phyloP scores from a whole-genome alignment of 2,113 vertebrate genomes.

The Nerophis ophidion region DNA sequence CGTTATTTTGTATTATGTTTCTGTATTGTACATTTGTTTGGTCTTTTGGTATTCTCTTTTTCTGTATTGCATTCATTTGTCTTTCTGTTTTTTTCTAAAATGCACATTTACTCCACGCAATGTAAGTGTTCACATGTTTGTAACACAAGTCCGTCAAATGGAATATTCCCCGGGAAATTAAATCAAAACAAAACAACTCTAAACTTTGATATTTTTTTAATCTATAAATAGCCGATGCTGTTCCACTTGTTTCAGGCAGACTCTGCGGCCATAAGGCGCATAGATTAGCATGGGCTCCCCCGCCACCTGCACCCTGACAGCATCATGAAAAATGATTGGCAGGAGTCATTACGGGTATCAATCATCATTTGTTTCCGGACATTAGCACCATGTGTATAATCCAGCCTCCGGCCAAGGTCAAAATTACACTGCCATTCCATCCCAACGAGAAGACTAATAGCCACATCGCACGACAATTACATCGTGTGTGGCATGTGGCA shows the following conservation, averaged over 20 bases:
- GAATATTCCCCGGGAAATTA: too few species aligned
- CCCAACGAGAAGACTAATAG: slow-evolving; percentile 60
- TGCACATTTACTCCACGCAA: too few species aligned
- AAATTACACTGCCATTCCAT: slow-evolving; percentile 55
- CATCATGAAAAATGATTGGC: slow-evolving; percentile 50
- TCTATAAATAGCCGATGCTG: neutral
- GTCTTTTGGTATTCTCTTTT: too few species aligned
- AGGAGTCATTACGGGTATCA: slow-evolving; percentile 57
- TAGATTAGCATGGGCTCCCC: neutral
- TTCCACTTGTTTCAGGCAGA: neutral
- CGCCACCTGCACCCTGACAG: slow-evolving; percentile 42
- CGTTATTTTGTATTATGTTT: too few species aligned
- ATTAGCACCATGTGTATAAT: slow-evolving; percentile 59
- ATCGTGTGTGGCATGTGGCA: slow-evolving; percentile 6
- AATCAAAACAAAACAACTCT: too few species aligned
- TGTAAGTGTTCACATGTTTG: too few species aligned
- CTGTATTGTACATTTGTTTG: too few species aligned
- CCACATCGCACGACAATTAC: slow-evolving; percentile 20
- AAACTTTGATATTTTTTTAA: too few species aligned
- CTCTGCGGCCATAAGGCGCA: neutral
- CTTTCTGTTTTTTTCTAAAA: too few species aligned
- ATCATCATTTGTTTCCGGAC: slow-evolving; percentile 59
- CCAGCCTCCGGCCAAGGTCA: slow-evolving; percentile 64
- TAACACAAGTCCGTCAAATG: too few species aligned
- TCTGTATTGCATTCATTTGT: too few species aligned